A percentile compares a stretch with the other conserved stretches of the same genome.
Conservation (phyloP, 2,113 vertebrate genomes). For the Caracal caracal region DNA sequence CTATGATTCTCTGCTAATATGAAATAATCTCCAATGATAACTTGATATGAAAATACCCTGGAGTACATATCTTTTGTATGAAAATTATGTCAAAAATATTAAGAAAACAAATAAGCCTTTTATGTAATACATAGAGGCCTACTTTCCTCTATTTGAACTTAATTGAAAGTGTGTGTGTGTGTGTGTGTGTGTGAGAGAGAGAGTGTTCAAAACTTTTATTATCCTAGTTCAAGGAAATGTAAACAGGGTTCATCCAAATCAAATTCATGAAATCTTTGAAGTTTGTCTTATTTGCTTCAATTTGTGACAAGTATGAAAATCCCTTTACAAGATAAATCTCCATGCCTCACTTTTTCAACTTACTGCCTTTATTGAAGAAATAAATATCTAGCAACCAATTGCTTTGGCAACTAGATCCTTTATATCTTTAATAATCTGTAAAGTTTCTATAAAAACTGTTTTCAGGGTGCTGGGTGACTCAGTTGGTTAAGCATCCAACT, state of each 20-base stretch:
- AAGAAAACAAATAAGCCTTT: conserved; percentile 12
- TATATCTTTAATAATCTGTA: neutral
- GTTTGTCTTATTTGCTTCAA: neutral
- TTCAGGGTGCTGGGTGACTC: neutral
- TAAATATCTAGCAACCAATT: neutral
- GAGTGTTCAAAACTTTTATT: neutral
- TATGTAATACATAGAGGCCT: neutral
- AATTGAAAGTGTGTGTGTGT: neutral
- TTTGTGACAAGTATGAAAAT: neutral
- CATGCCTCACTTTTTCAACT: neutral
- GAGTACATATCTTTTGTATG: neutral
- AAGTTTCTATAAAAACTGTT: neutral
- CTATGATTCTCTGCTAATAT: neutral
- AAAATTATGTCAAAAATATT: neutral
- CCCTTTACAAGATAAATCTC: neutral
- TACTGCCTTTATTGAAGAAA: neutral
- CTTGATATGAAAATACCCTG: neutral
- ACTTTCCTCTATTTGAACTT: neutral
- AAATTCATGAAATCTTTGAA: neutral
- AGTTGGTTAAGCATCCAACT: no score
- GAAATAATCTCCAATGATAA: neutral
- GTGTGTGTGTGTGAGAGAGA: neutral
- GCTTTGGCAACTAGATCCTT: neutral
- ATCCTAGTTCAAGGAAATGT: neutral
- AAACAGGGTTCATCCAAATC: neutral